A percentile compares a stretch with the other conserved stretches of the same genome.
These are phyloP conservation scores for Arctocebus calabarensis DNA, from an alignment of 2,797 vertebrate species.

Conservation along the genomic window DNA sequence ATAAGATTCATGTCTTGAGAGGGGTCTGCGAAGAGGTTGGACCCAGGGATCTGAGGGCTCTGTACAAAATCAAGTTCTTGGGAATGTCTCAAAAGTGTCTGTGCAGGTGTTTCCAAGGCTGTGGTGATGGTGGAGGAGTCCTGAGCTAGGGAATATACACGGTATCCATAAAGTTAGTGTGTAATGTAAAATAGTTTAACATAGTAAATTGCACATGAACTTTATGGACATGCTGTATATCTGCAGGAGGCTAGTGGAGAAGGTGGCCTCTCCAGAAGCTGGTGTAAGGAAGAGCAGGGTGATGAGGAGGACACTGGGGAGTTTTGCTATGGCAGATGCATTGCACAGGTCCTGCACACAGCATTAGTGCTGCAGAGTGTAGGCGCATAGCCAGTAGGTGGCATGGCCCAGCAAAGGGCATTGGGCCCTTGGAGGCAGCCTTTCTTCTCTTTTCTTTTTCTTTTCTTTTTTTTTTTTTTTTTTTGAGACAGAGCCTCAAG, in stretches of 20 bases:
- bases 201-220: too few relatives aligned
- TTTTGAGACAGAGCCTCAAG: too few relatives aligned
- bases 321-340: fast-evolving
- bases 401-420: constrained; percentile 62
- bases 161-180: too few relatives aligned
- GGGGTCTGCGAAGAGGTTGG: background rate
- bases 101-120: background rate
- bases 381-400: constrained; percentile 61
- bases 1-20: background rate
- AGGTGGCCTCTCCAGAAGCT: constrained; percentile 20
- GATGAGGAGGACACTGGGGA: background rate
- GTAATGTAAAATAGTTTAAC: too few relatives aligned
- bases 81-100: background rate
- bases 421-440: constrained; percentile 68
- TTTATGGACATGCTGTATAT: too few relatives aligned
- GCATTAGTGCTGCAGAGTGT: constrained; percentile 19
- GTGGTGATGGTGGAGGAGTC: background rate
- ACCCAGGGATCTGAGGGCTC: background rate
- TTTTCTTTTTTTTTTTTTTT: too few relatives aligned
- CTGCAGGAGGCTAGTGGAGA: background rate
- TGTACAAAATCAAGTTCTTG: background rate
- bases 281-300: background rate
- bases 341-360: constrained; percentile 61
- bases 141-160: background rate
- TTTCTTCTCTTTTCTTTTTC: background rate